These are phyloP conservation scores for Sarcophaga rosellei DNA, from an alignment of 2,888 invertebrate species.

Conservation along the genomic window DNA sequence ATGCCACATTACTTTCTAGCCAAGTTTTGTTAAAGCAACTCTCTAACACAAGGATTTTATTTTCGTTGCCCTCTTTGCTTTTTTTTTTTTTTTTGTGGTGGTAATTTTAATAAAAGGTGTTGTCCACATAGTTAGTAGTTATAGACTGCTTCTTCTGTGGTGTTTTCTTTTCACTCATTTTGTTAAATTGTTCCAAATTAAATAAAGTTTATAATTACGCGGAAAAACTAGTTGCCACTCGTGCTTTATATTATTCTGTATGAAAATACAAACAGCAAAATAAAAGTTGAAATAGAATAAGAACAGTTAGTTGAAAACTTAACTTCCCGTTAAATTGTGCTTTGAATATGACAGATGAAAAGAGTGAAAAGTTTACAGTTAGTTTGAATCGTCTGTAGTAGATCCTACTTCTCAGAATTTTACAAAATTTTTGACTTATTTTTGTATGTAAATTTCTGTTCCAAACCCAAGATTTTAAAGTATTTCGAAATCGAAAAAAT, in stretches of 20 bases:
- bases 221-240: slow-evolving; percentile 54
- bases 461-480: too few relatives aligned
- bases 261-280: slow-evolving; percentile 11
- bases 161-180: slow-evolving; percentile 24
- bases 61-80: too few relatives aligned
- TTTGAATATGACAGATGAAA: slow-evolving; percentile 49
- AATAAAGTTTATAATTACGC: slow-evolving; percentile 66
- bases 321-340: slow-evolving; percentile 64
- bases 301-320: slow-evolving; percentile 61
- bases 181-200: slow-evolving; percentile 60
- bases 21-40: slow-evolving; percentile 9
- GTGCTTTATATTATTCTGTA: slow-evolving; percentile 17
- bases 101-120: slow-evolving; percentile 61
- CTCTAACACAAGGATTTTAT: slow-evolving; percentile 15
- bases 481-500: too few relatives aligned
- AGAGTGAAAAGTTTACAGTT: neutral
- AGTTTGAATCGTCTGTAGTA: too few relatives aligned
- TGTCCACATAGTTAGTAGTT: slow-evolving; percentile 36
- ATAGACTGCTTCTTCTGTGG: slow-evolving; percentile 26
- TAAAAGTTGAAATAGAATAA: slow-evolving; percentile 37
- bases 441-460: too few relatives aligned
- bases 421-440: too few relatives aligned
- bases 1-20: slow-evolving; percentile 12
- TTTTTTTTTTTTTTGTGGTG: slow-evolving; percentile 34
- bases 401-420: too few relatives aligned